Percentiles rank a stretch among this genome's conserved stretches.
These are phyloP conservation scores for Mixornis gularis DNA, from an alignment of 2,113 vertebrate genomes.

Conservation along the genomic window DNA sequence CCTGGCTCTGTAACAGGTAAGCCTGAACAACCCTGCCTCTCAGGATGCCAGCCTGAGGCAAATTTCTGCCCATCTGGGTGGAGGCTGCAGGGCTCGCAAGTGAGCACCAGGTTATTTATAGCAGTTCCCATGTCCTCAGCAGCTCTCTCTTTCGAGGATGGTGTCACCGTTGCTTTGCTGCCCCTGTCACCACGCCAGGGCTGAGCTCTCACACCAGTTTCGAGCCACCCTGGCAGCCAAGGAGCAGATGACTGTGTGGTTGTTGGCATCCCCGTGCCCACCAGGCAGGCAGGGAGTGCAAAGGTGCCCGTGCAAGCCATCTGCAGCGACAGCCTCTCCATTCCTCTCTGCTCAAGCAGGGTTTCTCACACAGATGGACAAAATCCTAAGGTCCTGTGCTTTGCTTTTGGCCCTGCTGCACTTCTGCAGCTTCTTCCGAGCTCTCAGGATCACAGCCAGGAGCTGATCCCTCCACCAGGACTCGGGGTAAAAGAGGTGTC, in stretches of 20 bases:
- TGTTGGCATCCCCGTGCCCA: not conserved
- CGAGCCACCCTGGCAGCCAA: not conserved
- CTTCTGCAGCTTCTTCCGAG: not conserved
- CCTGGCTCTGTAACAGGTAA: not conserved
- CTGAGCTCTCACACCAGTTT: not conserved
- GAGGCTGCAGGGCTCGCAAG: not conserved
- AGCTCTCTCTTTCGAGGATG: not conserved
- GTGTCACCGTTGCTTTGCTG: not conserved
- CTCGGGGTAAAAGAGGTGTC: not conserved
- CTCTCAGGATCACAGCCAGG: not conserved
- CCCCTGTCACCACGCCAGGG: not conserved
- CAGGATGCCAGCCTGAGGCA: fast-evolving
- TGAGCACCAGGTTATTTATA: not conserved
- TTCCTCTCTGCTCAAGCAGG: not conserved
- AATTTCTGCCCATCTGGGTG: not conserved
- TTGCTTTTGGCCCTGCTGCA: not conserved
- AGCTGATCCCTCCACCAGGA: not conserved
- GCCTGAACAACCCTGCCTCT: not conserved
- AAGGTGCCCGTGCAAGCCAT: not conserved
- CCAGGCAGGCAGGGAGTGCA: not conserved
- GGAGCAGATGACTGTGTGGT: not conserved
- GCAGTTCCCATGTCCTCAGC: conserved; percentile 8
- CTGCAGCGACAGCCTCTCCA: not conserved
- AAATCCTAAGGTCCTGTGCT: not conserved
- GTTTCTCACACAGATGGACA: not conserved